Evolutionary conservation across 2,797 vertebrate species (phyloP).

Genomic region (Coracias cyanogaster): DNA sequence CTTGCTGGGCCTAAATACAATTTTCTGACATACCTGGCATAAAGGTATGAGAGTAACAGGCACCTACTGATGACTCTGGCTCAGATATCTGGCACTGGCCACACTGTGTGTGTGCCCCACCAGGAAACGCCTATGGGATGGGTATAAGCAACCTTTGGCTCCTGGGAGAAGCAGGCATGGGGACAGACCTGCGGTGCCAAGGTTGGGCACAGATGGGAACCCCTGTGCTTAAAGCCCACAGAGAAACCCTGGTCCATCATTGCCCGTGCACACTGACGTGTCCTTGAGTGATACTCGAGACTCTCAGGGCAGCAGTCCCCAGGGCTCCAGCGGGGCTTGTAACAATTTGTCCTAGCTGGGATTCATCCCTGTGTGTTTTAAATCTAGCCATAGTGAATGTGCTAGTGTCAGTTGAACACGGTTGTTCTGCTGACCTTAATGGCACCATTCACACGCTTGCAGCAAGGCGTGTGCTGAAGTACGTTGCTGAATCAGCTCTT

Average conservation of each 20-base stretch:
- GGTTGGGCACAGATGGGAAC: not conserved
- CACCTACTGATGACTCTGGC: too few species aligned
- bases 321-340: not conserved
- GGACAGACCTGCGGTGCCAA: not conserved
- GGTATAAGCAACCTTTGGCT: not conserved
- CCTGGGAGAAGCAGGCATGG: rapidly evolving
- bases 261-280: rapidly evolving
- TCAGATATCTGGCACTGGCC: rapidly evolving
- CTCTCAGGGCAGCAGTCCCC: not conserved
- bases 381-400: not conserved
- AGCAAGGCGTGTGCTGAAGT: not conserved
- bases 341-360: not conserved
- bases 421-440: constrained; percentile 24
- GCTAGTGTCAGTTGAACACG: not conserved
- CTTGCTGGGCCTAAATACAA: not conserved
- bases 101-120: rapidly evolving
- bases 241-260: rapidly evolving
- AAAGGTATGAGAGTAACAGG: not conserved
- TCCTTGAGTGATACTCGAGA: not conserved
- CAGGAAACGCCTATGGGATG: not conserved
- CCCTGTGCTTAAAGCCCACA: not conserved
- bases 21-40: not conserved
- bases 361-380: not conserved
- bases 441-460: not conserved
- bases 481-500: constrained; percentile 53